These are phyloP conservation scores for Myotis lucifugus DNA, from an alignment of 2,113 vertebrate genomes.

Conservation along the genomic window DNA sequence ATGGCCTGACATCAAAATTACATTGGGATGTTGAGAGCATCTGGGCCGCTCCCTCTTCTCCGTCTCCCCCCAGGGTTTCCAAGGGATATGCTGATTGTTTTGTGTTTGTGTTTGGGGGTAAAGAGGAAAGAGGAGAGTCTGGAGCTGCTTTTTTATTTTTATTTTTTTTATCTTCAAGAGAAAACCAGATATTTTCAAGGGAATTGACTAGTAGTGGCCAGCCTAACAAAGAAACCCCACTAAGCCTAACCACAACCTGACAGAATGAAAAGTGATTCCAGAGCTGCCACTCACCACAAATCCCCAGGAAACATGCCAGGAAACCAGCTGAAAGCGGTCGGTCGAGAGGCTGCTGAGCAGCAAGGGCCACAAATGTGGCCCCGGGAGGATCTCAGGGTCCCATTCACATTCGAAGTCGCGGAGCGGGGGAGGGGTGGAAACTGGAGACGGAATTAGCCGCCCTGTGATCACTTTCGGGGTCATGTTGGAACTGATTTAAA, in stretches of 20 bases:
- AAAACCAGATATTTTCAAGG: slow-evolving; percentile 71
- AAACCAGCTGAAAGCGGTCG: slow-evolving; percentile 78
- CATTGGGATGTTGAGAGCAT: slow-evolving; percentile 65
- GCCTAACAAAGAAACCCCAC: slow-evolving; percentile 73
- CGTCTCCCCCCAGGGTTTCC: neutral
- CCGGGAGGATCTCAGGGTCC: slow-evolving; percentile 73
- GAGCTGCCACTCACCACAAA: slow-evolving; percentile 77
- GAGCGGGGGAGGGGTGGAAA: neutral
- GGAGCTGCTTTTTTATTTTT: neutral
- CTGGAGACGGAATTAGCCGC: slow-evolving; percentile 69
- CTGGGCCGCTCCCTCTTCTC: neutral
- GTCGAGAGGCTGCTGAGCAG: slow-evolving; percentile 74
- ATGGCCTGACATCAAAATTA: slow-evolving; percentile 82
- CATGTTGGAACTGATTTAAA: slow-evolving; percentile 83
- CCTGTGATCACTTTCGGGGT: slow-evolving; percentile 75
- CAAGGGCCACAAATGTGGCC: slow-evolving; percentile 76
- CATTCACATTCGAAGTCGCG: slow-evolving; percentile 84
- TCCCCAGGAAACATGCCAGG: slow-evolving; percentile 78
- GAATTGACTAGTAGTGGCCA: slow-evolving; percentile 71
- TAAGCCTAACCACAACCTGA: slow-evolving; percentile 73
- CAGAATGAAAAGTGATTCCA: slow-evolving; percentile 80
- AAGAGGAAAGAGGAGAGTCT: neutral
- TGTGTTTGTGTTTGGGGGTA: slow-evolving; percentile 52
- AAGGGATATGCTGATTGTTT: neutral
- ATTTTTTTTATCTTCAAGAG: slow-evolving; percentile 30